Base-by-base conservation (phyloP, 2,888 invertebrate species). In the Lithophane ornitopus region DNA sequence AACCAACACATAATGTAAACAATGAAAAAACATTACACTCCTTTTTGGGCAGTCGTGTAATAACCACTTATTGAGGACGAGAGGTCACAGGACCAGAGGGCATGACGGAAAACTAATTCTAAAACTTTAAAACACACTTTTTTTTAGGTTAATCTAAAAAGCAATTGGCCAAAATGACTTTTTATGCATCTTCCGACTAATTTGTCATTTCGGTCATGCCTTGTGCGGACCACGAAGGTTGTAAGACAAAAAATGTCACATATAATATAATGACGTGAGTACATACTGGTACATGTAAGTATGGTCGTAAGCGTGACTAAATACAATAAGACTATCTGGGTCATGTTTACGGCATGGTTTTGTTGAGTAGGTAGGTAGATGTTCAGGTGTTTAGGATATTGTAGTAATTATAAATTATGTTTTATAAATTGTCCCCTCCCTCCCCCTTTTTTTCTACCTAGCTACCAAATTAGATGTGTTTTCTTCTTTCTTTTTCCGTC, bases 201-300 rank as follows among this genome's bases (percentile, higher is more conserved):
- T 76, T 87, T 80, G 74, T 46, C 78, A 78, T 87, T 28, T 74
- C 73, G 78, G 86, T 82, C 86, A 77, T 76, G 76, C 41, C 26
- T 52, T 26, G 59, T 59, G 74, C 66, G 46, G 63, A 65, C 52
- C 58, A 41, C 62, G 76, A 88, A 88, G 87, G 87, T 84, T 82
- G 41, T 12, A 28, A 62, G 22, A 81, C 61, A 83, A 83, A 87
- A 85, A 85, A 54, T 85, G 77, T 81, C 82, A 52, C 59, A 54
- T 70, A n/a, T 59, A 83, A 54, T 70, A n/a, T 59, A 83, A 78
- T 78, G 46, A 66, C 44, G 6, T 22, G 7, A 22, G 22, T 62
- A 61, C 6, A 56, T 46, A 6, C 11, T 56, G 39, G 39, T 28
- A 9, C 41, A 44, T 62, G 34, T 70, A 49, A 65, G 62, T 69